Evolutionary conservation across 2,113 vertebrate genomes (phyloP), one percentile per base, ranked within the genome.

Genomic region (Cryptoleucopteryx plumbea): DNA sequence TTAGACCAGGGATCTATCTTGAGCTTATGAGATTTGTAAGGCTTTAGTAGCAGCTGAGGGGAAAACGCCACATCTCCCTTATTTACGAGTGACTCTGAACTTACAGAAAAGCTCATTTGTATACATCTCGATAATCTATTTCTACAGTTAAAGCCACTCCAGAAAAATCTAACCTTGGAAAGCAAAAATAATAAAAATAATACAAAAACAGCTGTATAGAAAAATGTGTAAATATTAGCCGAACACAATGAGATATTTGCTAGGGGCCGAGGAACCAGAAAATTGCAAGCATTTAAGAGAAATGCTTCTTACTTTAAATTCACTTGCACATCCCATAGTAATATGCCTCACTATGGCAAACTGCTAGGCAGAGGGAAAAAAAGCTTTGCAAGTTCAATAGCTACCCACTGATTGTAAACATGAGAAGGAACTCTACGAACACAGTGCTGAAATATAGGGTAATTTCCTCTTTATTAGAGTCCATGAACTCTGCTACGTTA

Each of bases 261-360:
- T 86, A 94, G 75, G 18, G 22, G 18, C 65, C 9, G 48, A 92
- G 62, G 82, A 97, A 84, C 79, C 61, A 97, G 96, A 96, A 98
- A 98, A 98, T 98, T 97, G 90, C 56, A 93, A 94, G 38, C 92
- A 95, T 98, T 98, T 98, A 97, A 97, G 93, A 97, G 85, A 97
- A 98, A 97, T 93, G 59, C 55, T 71, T 83, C 88, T 97, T 97
- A 92, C 92, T 98, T 96, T 95, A 97, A 96, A 98, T 96, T 97
- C 94, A 91, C 92, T 93, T 92, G 59, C 61, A 92, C 74, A 89
- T 59, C 62, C 82, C 27, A 36, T 40, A 82, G 88, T 92, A 96
- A 97, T 94, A 92, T 92, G 92, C 73, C 34, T 96, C 21, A 80
- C 86, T 74, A 55, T 45, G 42, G 59, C 81, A 96, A 45, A 59